Conservation (phyloP, 2,113 vertebrate genomes). For the Heptranchias perlo region DNA sequence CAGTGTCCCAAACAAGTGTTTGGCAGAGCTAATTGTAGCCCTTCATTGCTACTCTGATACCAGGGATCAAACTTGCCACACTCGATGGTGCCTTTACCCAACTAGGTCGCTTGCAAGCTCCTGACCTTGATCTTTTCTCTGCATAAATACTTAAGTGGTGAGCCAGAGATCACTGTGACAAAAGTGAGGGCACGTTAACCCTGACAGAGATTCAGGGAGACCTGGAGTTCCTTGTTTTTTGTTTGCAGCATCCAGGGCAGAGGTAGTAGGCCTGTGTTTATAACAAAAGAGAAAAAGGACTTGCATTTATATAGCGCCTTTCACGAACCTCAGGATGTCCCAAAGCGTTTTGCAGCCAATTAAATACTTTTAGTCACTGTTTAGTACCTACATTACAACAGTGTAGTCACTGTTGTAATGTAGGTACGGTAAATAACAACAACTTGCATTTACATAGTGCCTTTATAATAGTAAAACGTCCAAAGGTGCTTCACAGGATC, state of each 20-base stretch:
- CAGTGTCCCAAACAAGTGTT: background rate
- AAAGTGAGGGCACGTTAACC: background rate
- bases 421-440: no score
- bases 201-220: background rate
- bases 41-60: no score
- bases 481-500: background rate
- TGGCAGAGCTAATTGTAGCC: background rate
- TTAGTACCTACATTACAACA: no score
- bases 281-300: background rate
- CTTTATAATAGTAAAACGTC: background rate
- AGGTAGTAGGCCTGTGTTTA: no score
- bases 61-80: no score
- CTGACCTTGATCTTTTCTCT: background rate
- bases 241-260: background rate
- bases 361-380: no score
- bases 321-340: no score
- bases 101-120: background rate
- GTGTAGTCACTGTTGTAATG: no score
- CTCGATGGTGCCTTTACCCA: background rate
- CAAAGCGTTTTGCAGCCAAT: no score
- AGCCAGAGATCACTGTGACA: background rate
- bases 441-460: no score
- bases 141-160: background rate
- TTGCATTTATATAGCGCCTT: no score
- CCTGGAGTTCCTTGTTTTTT: background rate